These are phyloP conservation scores for Petrolisthes cinctipes DNA, from an alignment of 2,888 invertebrate species.

Conservation along the genomic window DNA sequence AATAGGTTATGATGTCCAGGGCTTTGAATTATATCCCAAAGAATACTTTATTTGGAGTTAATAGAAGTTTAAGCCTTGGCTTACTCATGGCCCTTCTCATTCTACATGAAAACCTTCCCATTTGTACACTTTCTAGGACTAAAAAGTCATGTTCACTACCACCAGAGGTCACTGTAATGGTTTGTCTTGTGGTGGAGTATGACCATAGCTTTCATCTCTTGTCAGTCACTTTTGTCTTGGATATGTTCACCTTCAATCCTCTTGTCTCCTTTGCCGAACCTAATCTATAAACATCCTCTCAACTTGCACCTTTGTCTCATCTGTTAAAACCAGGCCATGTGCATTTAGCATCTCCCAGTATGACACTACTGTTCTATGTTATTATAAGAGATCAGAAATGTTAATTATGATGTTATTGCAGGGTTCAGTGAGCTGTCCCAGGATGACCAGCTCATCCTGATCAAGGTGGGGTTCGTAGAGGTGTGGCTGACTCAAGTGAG, in stretches of 20 bases:
- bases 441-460: slow-evolving; percentile 95
- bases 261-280: not conserved
- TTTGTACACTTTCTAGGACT: too few relatives aligned
- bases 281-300: not conserved
- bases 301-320: not conserved
- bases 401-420: slow-evolving; percentile 66
- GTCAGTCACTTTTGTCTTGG: not conserved
- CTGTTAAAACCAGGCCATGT: not conserved
- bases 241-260: not conserved
- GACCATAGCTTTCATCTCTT: too few relatives aligned
- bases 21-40: too few relatives aligned
- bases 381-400: not conserved
- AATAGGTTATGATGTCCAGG: too few relatives aligned
- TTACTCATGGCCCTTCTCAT: too few relatives aligned
- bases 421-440: slow-evolving; percentile 90
- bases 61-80: too few relatives aligned
- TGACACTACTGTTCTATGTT: not conserved
- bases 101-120: too few relatives aligned
- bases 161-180: not conserved
- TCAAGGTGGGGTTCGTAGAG: slow-evolving; percentile 97
- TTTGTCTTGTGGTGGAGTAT: too few relatives aligned
- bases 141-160: not conserved
- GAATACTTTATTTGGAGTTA: too few relatives aligned
- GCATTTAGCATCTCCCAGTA: not conserved
- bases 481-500: slow-evolving; percentile 86